Conservation (phyloP, 2,113 vertebrate species). For the Lamprotornis superbus region DNA sequence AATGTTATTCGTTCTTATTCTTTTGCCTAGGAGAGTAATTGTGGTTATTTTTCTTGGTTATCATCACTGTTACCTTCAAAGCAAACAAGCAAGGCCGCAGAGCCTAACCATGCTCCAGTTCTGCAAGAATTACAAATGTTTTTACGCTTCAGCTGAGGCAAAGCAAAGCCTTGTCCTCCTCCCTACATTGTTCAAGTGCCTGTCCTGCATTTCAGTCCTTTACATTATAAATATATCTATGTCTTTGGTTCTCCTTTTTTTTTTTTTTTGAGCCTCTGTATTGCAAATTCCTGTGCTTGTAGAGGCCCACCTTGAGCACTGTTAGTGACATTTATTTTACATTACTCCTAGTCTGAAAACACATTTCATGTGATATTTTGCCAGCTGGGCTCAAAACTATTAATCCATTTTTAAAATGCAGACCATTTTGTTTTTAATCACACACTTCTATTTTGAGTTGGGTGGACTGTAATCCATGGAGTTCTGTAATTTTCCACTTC, state of each 20-base stretch:
- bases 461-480: constrained; percentile 57
- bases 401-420: constrained; percentile 32
- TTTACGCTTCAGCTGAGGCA: not conserved
- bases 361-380: not conserved
- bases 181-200: not conserved
- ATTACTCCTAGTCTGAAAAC: not conserved
- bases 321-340: not conserved
- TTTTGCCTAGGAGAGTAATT: not conserved
- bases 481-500: constrained; percentile 62
- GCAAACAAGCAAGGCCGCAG: not conserved
- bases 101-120: not conserved
- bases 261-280: not conserved
- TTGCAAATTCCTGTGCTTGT: not conserved
- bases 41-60: not conserved
- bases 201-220: not conserved
- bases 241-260: no score
- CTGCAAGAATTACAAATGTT: not conserved
- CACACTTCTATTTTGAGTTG: constrained; percentile 56
- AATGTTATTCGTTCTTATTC: not conserved
- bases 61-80: not conserved
- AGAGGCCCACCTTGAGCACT: not conserved
- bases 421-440: constrained; percentile 51
- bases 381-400: constrained; percentile 39
- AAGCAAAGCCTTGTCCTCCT: not conserved
- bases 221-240: not conserved